Evolutionary conservation across 2,888 invertebrate species (phyloP), one percentile per base, ranked within the genome.

Genomic region (Epistrophe eligans): DNA sequence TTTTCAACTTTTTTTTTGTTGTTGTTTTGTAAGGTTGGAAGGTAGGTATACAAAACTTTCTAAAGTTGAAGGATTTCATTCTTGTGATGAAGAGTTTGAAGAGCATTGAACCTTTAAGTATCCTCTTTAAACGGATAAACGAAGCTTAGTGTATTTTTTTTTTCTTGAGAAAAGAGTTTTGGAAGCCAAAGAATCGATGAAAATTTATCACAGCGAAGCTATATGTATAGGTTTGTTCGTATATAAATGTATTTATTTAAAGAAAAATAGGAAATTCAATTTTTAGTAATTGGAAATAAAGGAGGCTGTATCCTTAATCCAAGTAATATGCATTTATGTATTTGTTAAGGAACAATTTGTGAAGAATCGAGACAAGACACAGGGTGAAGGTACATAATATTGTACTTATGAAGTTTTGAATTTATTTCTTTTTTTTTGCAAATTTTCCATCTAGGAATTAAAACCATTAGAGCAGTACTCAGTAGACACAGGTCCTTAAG

Each of bases 101-200:
- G 58, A 58, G 58, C n/a, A 58, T 17, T 58, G 58, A 60, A 60
- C 58, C 19, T 19, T 35, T 38, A 60, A 35, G 38, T 38, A 19
- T 60, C 38, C 17, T 60, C 35, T 38, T 60, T n/a, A 38, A 58
- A 17, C 35, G 58, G 35, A 35, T 58, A 58, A 58, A 58, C 19
- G 55, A 55, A 28, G 28, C 55, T 28, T 17, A 35, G 11, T 38
- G 0, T 60, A 11, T 6, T 19, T 19, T 60, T 35, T 11, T 60
- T 19, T 38, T 11, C 0, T 13, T 19, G 38, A 11, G 10, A 60
- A 38, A 35, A 28, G 15, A 32, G 8, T 55, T 55, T 28, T 55
- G 15, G 15, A 28, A 52, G 8, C 24, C 24, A 24, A 52, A 0
- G 7, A 52, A 55, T 32, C 55, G 28, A 55, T 55, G 55, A 55